phyloP scores from a whole-genome alignment of 2,113 vertebrate genomes.

The Clarias gariepinus region DNA sequence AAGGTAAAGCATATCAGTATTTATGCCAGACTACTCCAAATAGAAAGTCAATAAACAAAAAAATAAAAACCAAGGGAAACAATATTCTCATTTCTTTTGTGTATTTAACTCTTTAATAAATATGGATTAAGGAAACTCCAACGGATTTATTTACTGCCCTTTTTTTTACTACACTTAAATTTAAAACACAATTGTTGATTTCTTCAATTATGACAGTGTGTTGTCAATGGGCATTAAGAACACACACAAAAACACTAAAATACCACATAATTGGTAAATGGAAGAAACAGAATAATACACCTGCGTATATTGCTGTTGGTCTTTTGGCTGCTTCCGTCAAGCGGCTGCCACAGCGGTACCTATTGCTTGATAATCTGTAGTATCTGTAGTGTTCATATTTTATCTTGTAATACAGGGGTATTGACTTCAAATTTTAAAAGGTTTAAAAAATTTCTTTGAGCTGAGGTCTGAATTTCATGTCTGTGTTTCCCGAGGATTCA shows the following conservation, averaged over 20 bases:
- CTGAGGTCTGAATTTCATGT: too few relatives aligned
- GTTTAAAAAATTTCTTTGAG: too few relatives aligned
- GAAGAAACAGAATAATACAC: neutral
- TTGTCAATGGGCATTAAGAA: neutral
- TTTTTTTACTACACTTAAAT: neutral
- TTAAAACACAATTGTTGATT: neutral
- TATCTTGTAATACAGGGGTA: too few relatives aligned
- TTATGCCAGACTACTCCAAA: neutral
- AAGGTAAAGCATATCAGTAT: neutral
- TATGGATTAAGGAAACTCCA: neutral
- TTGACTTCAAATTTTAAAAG: too few relatives aligned
- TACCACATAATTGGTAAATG: neutral
- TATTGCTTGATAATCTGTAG: too few relatives aligned
- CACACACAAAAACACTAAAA: neutral
- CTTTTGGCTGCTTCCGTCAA: too few relatives aligned
- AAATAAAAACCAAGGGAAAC: neutral
- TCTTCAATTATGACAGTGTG: neutral
- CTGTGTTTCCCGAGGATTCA: too few relatives aligned
- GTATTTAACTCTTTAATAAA: neutral
- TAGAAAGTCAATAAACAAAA: neutral
- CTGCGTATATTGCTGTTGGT: neutral
- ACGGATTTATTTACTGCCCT: neutral
- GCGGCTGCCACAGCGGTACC: too few relatives aligned
- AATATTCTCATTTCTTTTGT: neutral
- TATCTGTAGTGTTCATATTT: too few relatives aligned